Evolutionary conservation across 2,113 vertebrate species (phyloP), one percentile per base, ranked within the genome.

Genomic region (Lycaon pictus): DNA sequence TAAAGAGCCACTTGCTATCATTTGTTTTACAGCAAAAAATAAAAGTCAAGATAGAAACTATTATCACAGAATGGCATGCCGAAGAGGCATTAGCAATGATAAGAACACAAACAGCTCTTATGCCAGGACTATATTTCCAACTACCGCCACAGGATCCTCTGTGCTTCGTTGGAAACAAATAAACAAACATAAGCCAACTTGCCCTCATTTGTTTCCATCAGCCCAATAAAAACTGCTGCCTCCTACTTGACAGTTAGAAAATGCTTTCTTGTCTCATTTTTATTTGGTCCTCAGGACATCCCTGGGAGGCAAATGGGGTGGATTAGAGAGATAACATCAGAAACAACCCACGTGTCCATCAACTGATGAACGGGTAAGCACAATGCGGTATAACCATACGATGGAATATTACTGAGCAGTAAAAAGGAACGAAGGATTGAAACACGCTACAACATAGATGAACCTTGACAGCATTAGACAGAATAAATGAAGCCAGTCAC

Each of bases 1-100:
- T 98, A 98, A 99, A 98, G 98, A 99, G 97, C 97, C 96, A 97
- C 97, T 98, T 98, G 96, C 98, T 98, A 98, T 98, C 97, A 97
- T 98, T 98, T 98, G 97, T 97, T 98, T 98, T 98, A 98, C 89
- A 97, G 98, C 97, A 98, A 98, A 98, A 98, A 98, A 97, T 96
- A 97, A 98, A 98, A 98, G 98, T 97, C 90, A 82, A 97, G 96
- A 98, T 98, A 98, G 95, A 98, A 98, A 98, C 89, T 98, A 98
- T 97, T 98, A 98, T 98, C 98, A 77, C 84, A 51, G 86, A 96
- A 91, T 48, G 88, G 92, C 71, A 95, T 56, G 82, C 85, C 60
- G 48, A 96, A 97, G 97, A 98, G 97, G 97, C 80, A 23, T 43
- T 25, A 85, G 96, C 92, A 55, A 95, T 37, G 97, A 98, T 97